Evolutionary conservation across 2,113 vertebrate genomes (phyloP).

Genomic region (Ceratotherium simum): DNA sequence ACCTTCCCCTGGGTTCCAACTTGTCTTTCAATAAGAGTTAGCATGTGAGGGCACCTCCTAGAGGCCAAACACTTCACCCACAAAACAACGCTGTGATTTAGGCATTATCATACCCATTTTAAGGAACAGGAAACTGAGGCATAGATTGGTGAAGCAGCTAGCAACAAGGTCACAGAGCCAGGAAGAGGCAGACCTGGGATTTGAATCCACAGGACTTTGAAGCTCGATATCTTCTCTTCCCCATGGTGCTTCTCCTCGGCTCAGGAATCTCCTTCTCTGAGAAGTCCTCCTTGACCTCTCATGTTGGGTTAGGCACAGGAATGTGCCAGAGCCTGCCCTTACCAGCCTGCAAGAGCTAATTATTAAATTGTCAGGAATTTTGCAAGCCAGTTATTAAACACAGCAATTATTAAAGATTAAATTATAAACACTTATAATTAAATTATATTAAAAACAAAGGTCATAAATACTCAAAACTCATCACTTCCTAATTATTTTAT

Average conservation of each 20-base stretch:
- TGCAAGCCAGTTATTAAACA: constrained; percentile 76
- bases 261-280: not conserved
- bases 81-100: not conserved
- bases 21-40: not conserved
- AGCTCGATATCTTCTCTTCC: not conserved
- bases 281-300: constrained; percentile 56
- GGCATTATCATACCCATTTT: not conserved
- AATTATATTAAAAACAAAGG: constrained; percentile 78
- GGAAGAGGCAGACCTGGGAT: not conserved
- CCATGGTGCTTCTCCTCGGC: not conserved
- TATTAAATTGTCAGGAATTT: constrained; percentile 73
- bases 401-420: constrained; percentile 76
- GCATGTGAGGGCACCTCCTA: not conserved
- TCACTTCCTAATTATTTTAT: constrained; percentile 81
- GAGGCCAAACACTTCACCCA: not conserved
- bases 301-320: not conserved
- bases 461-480: constrained; percentile 69
- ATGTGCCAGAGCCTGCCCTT: constrained; percentile 63
- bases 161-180: not conserved
- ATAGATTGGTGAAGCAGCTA: rapidly evolving
- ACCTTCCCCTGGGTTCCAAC: not conserved
- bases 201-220: not conserved
- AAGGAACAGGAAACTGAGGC: not conserved
- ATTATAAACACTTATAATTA: constrained; percentile 75
- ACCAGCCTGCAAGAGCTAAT: constrained; percentile 28